Conservation (phyloP, 2,113 vertebrate species). For the Sisor rabdophorus region DNA sequence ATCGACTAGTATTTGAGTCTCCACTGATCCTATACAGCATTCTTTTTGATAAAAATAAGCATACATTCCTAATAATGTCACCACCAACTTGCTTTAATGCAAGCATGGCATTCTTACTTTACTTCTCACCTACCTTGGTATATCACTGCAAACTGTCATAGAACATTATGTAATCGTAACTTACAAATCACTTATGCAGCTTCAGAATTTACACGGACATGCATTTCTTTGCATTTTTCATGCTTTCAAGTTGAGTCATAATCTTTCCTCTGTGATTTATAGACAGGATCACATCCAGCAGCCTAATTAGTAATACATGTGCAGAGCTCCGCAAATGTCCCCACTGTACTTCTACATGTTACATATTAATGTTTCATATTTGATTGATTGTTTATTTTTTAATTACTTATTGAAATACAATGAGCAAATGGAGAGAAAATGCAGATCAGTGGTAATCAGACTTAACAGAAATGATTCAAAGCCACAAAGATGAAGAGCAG, state of each 20-base stretch:
- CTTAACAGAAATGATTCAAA: neutral
- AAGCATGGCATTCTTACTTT: neutral
- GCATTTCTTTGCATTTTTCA: constrained; percentile 2
- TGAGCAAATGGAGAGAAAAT: constrained; percentile 1
- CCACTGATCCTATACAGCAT: neutral
- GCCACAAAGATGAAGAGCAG: neutral
- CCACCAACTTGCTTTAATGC: neutral
- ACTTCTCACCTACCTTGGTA: neutral
- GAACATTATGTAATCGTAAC: neutral
- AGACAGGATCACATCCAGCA: neutral
- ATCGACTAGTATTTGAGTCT: neutral
- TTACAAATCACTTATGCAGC: neutral
- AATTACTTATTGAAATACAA: constrained; percentile 20
- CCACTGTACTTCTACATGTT: constrained; percentile 1
- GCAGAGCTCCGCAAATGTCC: neutral
- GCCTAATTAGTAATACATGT: neutral
- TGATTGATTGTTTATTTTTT: constrained; percentile 6
- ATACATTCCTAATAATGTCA: neutral
- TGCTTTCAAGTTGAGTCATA: constrained; percentile 7
- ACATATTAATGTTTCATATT: constrained; percentile 3
- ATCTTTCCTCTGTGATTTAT: constrained; percentile 17
- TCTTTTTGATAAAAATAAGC: neutral
- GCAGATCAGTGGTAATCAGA: neutral
- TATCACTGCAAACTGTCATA: neutral
- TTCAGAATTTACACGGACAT: neutral